A percentile compares a stretch with the other conserved stretches of the same genome.
Evolutionary conservation across 2,888 invertebrate genomes (phyloP).

Genomic region (Drosophila maculinotata): DNA sequence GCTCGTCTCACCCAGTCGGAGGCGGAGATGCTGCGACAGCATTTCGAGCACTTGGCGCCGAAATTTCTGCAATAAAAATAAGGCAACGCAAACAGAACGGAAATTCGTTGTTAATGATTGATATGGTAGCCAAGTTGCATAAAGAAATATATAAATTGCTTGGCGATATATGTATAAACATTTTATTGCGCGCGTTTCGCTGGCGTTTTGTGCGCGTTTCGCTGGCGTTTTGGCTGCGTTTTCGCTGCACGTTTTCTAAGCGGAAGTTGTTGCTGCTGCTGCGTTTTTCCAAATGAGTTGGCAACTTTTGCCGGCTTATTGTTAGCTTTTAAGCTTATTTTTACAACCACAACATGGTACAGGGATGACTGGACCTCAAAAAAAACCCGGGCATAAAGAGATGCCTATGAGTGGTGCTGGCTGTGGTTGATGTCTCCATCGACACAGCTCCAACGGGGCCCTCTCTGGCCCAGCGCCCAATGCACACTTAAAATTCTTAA

Average conservation of each 20-base stretch:
- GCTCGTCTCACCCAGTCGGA: slow-evolving; percentile 99
- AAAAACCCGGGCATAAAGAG: not conserved
- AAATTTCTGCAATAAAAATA: slow-evolving; percentile 91
- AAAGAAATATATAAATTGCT: not conserved
- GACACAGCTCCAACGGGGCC: slow-evolving; percentile 26
- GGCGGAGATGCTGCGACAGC: slow-evolving; percentile 95
- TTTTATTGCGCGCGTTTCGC: slow-evolving; percentile 19
- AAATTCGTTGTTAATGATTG: slow-evolving; percentile 51
- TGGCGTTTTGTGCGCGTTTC: slow-evolving; percentile 30
- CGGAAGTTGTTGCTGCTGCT: slow-evolving; percentile 70
- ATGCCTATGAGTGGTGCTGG: not conserved
- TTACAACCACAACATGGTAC: slow-evolving; percentile 77
- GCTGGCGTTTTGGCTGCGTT: slow-evolving; percentile 12
- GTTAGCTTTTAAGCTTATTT: slow-evolving; percentile 81
- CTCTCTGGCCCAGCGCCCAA: slow-evolving; percentile 55
- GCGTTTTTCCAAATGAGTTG: slow-evolving; percentile 80
- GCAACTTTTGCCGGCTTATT: slow-evolving; percentile 76
- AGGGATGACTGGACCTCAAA: slow-evolving; percentile 67
- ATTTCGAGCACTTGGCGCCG: slow-evolving; percentile 98
- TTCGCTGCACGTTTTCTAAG: slow-evolving; percentile 61
- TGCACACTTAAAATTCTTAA: slow-evolving; percentile 83
- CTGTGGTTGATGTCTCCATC: slow-evolving; percentile 73
- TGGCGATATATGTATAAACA: not conserved
- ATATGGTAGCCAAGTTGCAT: slow-evolving; percentile 4
- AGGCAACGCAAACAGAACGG: slow-evolving; percentile 54